These are phyloP conservation scores for Martes martes DNA, from an alignment of 2,113 vertebrate species.

Conservation along the genomic window DNA sequence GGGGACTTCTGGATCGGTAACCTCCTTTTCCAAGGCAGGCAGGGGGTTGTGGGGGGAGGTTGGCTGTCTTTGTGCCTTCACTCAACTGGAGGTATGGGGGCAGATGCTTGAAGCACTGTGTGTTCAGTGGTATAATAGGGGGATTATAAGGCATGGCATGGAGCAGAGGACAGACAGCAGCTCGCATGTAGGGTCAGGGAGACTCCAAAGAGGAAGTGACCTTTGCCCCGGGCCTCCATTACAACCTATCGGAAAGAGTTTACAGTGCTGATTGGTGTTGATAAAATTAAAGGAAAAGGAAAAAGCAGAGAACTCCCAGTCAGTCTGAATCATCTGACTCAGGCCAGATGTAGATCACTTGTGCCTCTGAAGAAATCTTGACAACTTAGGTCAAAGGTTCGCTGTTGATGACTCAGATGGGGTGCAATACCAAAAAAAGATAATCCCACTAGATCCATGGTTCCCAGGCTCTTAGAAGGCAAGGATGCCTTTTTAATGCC, in stretches of 20 bases:
- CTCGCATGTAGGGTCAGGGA: not conserved
- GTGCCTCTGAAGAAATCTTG: not conserved
- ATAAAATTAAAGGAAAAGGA: conserved; percentile 7
- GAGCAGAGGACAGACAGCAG: not conserved
- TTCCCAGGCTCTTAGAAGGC: not conserved
- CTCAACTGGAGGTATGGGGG: not conserved
- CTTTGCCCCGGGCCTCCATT: not conserved
- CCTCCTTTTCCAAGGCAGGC: not conserved
- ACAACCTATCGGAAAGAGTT: not conserved
- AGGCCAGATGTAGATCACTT: conserved; percentile 2
- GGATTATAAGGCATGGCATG: not conserved
- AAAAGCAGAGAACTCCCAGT: not conserved
- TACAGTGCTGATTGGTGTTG: not conserved
- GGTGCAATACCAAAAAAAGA: not conserved
- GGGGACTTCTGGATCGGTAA: not conserved
- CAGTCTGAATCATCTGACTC: not conserved
- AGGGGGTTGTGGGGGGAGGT: no score
- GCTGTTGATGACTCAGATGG: not conserved
- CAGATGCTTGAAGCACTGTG: not conserved
- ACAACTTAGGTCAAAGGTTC: conserved; percentile 39
- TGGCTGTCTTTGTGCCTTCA: not conserved
- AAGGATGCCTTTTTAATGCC: not conserved
- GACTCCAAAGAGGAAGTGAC: not conserved
- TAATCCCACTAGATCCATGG: not conserved
- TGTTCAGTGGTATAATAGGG: not conserved